Evolutionary conservation across 2,797 vertebrate species (phyloP).

Genomic region (Setipinna tenuifilis): DNA sequence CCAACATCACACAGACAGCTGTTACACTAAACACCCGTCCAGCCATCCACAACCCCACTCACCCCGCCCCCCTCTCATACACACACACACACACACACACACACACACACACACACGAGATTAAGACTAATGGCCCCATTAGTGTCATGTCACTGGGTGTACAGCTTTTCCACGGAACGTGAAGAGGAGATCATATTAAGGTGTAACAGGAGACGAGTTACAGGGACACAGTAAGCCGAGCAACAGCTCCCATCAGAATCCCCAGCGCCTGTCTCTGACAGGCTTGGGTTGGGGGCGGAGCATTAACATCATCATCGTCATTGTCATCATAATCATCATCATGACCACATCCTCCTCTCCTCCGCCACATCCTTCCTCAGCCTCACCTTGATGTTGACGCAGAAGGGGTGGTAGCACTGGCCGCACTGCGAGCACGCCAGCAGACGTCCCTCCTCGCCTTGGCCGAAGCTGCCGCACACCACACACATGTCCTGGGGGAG

Average conservation of each 20-base stretch:
- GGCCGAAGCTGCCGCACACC: constrained; percentile 87
- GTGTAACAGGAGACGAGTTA: background rate
- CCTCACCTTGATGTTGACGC: constrained; percentile 93
- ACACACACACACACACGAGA: constrained; percentile 9
- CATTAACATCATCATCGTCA: too few species aligned
- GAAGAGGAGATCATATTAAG: background rate
- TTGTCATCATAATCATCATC: background rate
- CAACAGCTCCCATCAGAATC: background rate
- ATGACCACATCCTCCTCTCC: background rate
- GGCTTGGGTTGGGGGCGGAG: background rate
- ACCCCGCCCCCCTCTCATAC: background rate
- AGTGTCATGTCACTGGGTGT: constrained; percentile 10
- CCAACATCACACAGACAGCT: constrained; percentile 36
- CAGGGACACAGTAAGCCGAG: background rate
- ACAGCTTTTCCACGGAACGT: background rate
- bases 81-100: background rate
- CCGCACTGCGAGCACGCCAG: constrained; percentile 96
- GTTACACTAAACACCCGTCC: constrained; percentile 30
- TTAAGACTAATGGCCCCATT: constrained; percentile 20
- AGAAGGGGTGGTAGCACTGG: constrained; percentile 98
- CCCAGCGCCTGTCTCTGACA: background rate
- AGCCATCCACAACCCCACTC: background rate
- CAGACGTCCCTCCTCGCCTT: constrained; percentile 90
- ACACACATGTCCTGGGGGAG: constrained; percentile 2
- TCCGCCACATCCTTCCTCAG: background rate